Conservation (phyloP, 1,140 invertebrate species). For the Drosophila nebulosa region DNA sequence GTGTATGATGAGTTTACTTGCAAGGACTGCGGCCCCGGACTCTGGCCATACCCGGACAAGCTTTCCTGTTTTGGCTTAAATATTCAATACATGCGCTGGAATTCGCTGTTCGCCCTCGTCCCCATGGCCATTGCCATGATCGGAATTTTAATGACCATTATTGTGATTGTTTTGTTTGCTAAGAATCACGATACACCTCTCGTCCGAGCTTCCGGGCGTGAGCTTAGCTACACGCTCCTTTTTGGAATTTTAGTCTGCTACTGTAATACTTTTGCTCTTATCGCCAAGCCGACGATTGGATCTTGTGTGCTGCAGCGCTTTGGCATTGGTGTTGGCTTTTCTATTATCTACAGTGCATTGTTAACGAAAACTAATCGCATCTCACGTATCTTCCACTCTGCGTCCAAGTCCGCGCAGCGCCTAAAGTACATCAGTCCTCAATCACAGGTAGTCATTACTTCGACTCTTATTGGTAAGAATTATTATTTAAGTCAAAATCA, state of each 20-base stretch:
- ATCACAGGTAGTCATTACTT: constrained; percentile 86
- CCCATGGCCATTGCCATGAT: constrained; percentile 85
- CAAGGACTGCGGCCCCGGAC: constrained; percentile 84
- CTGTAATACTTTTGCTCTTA: constrained; percentile 85
- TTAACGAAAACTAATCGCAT: constrained; percentile 94
- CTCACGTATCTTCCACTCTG: constrained; percentile 90
- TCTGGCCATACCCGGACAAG: constrained; percentile 85
- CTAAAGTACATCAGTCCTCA: constrained; percentile 84
- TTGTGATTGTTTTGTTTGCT: constrained; percentile 86
- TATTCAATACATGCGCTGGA: constrained; percentile 82
- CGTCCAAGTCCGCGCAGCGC: constrained; percentile 91
- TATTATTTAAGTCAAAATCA: neutral
- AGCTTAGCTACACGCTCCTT: constrained; percentile 90
- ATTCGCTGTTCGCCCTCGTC: constrained; percentile 85
- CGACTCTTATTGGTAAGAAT: constrained; percentile 82
- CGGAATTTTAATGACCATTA: constrained; percentile 86
- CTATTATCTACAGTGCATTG: constrained; percentile 91
- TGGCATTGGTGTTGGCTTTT: constrained; percentile 89
- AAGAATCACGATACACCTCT: constrained; percentile 89
- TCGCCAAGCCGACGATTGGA: constrained; percentile 86
- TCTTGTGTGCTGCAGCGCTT: constrained; percentile 87
- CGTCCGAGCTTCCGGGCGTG: constrained; percentile 90
- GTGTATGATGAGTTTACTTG: constrained; percentile 87
- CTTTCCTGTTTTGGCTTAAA: constrained; percentile 82
- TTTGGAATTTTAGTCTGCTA: constrained; percentile 83